Evolutionary conservation across 2,113 vertebrate genomes (phyloP).

Genomic region (Brachypodius melanocephalos): DNA sequence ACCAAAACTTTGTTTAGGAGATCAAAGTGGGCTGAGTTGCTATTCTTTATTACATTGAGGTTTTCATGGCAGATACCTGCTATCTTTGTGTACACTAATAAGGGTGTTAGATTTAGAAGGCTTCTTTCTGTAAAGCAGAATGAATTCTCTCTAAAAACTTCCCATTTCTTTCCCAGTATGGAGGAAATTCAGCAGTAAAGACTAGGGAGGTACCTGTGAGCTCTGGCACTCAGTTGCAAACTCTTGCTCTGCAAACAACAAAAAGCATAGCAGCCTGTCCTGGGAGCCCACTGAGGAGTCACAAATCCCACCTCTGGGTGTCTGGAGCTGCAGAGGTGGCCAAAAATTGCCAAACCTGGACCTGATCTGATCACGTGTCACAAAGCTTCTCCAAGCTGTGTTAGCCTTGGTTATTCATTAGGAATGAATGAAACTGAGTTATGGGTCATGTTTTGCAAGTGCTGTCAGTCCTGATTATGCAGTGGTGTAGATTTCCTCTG

Average conservation of each 20-base stretch:
- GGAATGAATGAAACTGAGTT: constrained; percentile 17
- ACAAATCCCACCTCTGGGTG: background rate
- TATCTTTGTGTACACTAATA: background rate
- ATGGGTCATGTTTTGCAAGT: constrained; percentile 16
- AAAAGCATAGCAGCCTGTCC: background rate
- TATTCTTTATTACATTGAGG: background rate
- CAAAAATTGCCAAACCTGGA: background rate
- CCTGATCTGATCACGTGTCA: background rate
- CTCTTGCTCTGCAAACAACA: background rate
- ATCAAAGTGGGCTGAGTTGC: background rate
- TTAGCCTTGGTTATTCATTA: constrained; percentile 29
- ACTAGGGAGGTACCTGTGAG: background rate
- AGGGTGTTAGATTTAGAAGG: background rate
- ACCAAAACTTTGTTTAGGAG: background rate
- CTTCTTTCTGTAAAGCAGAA: background rate
- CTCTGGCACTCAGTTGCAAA: background rate
- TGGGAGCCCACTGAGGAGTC: background rate
- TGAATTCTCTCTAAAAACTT: background rate
- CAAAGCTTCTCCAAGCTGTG: background rate
- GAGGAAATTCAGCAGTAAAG: background rate
- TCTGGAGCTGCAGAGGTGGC: background rate
- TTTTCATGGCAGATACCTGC: background rate
- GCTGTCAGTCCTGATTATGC: constrained; percentile 43
- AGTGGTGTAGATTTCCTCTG: constrained; percentile 13
- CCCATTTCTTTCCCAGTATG: background rate